Percentiles rank a stretch among this genome's conserved stretches.
These are phyloP conservation scores for Leguminivora glycinivorella DNA, from an alignment of 1,140 invertebrate species.

Conservation along the genomic window DNA sequence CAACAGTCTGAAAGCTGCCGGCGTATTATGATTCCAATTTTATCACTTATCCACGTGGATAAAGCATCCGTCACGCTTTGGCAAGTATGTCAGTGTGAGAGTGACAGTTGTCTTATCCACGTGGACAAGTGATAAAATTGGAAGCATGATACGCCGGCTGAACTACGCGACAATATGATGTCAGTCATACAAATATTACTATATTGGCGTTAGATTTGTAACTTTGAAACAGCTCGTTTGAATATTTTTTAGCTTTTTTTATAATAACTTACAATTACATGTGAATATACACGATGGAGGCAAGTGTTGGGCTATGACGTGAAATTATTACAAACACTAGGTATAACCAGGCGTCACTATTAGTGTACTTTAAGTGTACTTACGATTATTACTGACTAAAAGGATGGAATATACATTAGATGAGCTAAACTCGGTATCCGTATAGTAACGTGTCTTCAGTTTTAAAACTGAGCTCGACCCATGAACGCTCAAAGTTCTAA, in stretches of 20 bases:
- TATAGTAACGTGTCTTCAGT: constrained; percentile 40
- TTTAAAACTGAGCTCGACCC: too few relatives aligned
- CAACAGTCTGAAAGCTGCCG: constrained; percentile 75
- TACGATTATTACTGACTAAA: constrained; percentile 63
- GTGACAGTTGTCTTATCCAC: too few relatives aligned
- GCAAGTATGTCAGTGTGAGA: too few relatives aligned
- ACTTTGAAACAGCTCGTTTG: constrained; percentile 51
- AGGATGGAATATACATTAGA: constrained; percentile 78
- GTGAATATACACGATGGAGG: constrained; percentile 69
- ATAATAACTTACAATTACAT: constrained; percentile 53
- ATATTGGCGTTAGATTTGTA: constrained; percentile 56
- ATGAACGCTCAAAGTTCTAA: too few relatives aligned
- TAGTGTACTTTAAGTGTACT: constrained; percentile 72
- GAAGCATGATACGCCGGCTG: too few relatives aligned
- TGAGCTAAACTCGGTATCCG: constrained; percentile 52
- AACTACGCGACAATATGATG: constrained; percentile 50
- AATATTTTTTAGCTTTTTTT: constrained; percentile 51
- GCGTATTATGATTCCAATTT: too few relatives aligned
- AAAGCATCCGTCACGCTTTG: too few relatives aligned
- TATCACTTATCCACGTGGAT: too few relatives aligned
- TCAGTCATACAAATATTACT: constrained; percentile 59
- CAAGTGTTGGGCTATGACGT: constrained; percentile 65
- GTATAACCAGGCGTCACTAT: constrained; percentile 65
- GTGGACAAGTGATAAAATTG: too few relatives aligned
- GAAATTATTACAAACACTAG: constrained; percentile 64